Conservation (phyloP, 1,140 invertebrate species). For the Scaptomyza montana region DNA sequence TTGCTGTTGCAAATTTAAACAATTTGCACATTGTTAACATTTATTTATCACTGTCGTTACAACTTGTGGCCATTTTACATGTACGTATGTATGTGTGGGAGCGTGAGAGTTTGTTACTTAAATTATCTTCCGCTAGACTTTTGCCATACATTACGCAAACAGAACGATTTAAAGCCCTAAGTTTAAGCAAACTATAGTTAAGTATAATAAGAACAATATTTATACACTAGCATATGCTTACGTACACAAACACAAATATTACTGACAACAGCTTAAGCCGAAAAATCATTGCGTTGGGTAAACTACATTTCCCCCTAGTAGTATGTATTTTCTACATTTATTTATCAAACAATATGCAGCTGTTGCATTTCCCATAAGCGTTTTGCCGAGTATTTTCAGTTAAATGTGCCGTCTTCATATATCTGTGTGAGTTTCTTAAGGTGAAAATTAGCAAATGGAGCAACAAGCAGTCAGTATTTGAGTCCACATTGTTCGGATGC, state of each 20-base stretch:
- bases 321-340: slow-evolving; percentile 56
- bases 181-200: slow-evolving; percentile 3
- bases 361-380: slow-evolving; percentile 69
- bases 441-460: slow-evolving; percentile 41
- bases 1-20: slow-evolving; percentile 45
- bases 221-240: not conserved
- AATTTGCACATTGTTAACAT: slow-evolving; percentile 58
- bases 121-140: slow-evolving; percentile 37
- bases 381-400: slow-evolving; percentile 53
- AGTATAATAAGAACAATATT: not conserved
- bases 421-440: slow-evolving; percentile 28
- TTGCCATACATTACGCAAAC: slow-evolving; percentile 35
- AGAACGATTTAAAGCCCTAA: too few species aligned
- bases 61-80: slow-evolving; percentile 39
- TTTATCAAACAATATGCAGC: slow-evolving; percentile 71
- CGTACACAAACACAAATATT: slow-evolving; percentile 15
- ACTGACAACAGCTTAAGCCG: slow-evolving; percentile 29
- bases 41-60: slow-evolving; percentile 55
- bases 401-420: slow-evolving; percentile 32
- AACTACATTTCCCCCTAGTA: slow-evolving; percentile 5
- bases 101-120: slow-evolving; percentile 5
- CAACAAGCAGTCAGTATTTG: slow-evolving; percentile 21
- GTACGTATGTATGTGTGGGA: slow-evolving; percentile 6
- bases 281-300: slow-evolving; percentile 50
- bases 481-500: slow-evolving; percentile 45